Base-by-base conservation (phyloP, 2,113 vertebrate species). In the Alethe castanea region DNA sequence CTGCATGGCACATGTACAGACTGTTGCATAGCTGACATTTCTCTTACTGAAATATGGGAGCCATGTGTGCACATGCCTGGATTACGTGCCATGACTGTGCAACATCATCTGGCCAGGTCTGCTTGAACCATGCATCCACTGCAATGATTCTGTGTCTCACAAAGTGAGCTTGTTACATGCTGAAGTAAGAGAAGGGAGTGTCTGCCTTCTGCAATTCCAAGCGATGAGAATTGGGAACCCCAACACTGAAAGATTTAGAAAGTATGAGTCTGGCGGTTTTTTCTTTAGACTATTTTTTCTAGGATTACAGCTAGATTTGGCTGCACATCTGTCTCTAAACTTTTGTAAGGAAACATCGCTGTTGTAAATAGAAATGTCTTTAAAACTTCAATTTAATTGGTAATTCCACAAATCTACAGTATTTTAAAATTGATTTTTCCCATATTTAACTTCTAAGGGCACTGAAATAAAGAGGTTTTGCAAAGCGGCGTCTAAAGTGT, bases 361-460 rank as follows among this genome's bases (percentile, higher is more conserved):
- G 53, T 67, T 81, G 44, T 74, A 71, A 87, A 83, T 90, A 62
- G 42, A 80, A 83, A 40, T 0, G 0, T 59, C 81, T 72, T 80
- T 59, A 52, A 36, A 86, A 65, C 26, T 52, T 77, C 53, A 8
- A 72, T 81, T 93, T 82, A 78, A 22, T 86, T 81, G 67, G 53
- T 90, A 90, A 88, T 76, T 85, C 92, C 71, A 82, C 50, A 88
- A 73, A 90, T 90, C 59, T 91, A 36, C 66, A 33, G 33, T 60
- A 61, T 91, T 93, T 94, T 86, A 15, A 67, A 73, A 48, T 64
- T 66, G 28, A 26, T 94, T 94, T 71, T 47, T 67, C 52, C 69
- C 66, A 44, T 91, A 77, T 82, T 94, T 82, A 53, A 87, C 81
- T 93, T 95, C 62, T 92, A 70, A 92, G 40, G 60, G 45, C 29